Percentiles rank a stretch among this genome's conserved stretches.
Conservation (phyloP, 2,113 vertebrate genomes). For the Tachuris rubrigastra region DNA sequence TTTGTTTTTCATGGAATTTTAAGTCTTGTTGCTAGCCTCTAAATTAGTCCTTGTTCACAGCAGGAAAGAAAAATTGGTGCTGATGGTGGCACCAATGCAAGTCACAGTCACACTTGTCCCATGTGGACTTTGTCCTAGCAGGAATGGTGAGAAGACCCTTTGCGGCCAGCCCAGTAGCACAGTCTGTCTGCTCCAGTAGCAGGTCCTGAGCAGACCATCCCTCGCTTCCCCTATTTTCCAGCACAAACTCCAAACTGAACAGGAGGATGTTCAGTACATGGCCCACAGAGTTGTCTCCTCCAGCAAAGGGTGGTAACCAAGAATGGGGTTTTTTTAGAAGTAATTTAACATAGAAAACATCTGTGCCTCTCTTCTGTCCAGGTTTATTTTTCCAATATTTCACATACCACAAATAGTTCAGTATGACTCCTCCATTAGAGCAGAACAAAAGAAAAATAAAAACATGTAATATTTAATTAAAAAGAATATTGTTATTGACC, state of each 20-base stretch:
- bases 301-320: background rate
- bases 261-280: background rate
- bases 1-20: background rate
- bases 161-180: background rate
- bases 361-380: constrained; percentile 47
- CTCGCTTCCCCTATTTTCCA: background rate
- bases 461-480: constrained; percentile 54
- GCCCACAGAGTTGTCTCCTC: background rate
- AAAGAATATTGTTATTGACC: constrained; percentile 47
- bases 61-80: background rate
- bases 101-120: background rate
- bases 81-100: background rate
- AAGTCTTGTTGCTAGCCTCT: background rate
- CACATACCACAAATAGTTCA: constrained; percentile 67
- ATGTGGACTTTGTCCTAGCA: background rate
- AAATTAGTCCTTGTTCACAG: background rate
- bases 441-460: constrained; percentile 59
- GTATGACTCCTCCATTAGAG: constrained; percentile 34
- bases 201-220: background rate
- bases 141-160: background rate
- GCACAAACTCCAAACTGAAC: background rate
- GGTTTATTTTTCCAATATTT: constrained; percentile 73
- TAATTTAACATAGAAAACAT: constrained; percentile 59
- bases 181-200: background rate
- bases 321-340: background rate